A percentile compares a stretch with the other conserved stretches of the same genome.
Conservation (phyloP, 2,797 vertebrate species). For the Pipistrellus pipistrellus region DNA sequence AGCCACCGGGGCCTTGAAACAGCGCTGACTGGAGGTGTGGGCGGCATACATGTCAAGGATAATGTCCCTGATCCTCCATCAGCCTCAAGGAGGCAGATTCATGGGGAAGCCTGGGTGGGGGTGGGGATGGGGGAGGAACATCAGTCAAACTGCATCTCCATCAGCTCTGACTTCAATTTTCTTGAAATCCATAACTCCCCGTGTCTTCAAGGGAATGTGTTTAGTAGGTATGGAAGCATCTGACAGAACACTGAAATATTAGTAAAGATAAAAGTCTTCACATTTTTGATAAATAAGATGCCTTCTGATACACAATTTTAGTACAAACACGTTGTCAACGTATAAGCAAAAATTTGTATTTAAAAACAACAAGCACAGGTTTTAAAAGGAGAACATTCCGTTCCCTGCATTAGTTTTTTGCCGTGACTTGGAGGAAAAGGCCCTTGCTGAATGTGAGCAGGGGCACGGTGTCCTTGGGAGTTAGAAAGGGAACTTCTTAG, state of each 20-base stretch:
- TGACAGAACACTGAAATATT: slow-evolving; percentile 67
- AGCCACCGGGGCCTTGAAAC: neutral
- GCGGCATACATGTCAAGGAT: neutral
- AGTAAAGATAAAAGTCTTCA: slow-evolving; percentile 10
- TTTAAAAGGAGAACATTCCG: slow-evolving; percentile 41
- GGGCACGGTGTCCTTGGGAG: neutral
- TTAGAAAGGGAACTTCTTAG: neutral
- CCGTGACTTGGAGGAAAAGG: neutral
- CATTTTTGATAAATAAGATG: slow-evolving; percentile 69
- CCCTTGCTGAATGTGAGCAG: neutral
- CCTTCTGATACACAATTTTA: slow-evolving; percentile 57
- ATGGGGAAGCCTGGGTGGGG: neutral
- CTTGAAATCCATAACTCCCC: slow-evolving; percentile 46
- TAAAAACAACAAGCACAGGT: neutral
- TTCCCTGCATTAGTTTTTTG: neutral
- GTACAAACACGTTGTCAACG: slow-evolving; percentile 58
- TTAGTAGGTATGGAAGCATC: neutral
- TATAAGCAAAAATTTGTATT: slow-evolving; percentile 50
- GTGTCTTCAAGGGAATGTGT: neutral
- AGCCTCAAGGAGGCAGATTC: neutral
- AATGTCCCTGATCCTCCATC: neutral
- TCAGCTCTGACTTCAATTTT: slow-evolving; percentile 49
- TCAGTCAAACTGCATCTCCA: neutral
- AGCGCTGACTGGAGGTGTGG: neutral
- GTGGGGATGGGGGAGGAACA: neutral